Evolutionary conservation across 2,797 vertebrate species (phyloP), one percentile per base, ranked within the genome.

Genomic region (Coccyzus lansbergi): DNA sequence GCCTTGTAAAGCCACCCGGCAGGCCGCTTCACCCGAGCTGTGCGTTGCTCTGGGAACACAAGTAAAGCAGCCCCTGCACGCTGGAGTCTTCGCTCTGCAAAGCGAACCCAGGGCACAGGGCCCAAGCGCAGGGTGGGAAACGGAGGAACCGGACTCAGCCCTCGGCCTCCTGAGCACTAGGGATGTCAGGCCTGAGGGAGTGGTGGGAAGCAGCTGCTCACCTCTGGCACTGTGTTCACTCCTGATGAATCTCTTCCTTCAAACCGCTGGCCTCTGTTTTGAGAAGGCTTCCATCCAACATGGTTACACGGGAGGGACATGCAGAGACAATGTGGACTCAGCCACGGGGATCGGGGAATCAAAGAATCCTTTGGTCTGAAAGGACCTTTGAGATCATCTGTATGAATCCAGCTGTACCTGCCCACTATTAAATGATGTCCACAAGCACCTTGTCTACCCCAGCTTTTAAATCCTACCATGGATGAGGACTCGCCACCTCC

Each of bases 91-190:
- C 8, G 0, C 7, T 4, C 19, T 7, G 25, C 15, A 6, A 13
- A 55, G 2, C 3, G 6, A 4, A 15, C 8, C 2, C 15, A 6
- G 7, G 44, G 36, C n/a, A 6, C 1, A 3, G 29, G 4, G 0
- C 5, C 31, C 3, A 0, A 22, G 20, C 0, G 0, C 4, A 1
- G 34, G 15, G 24, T 2, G 2, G 28, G 36, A 34, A 8, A 10
- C n/a, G 29, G 25, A 26, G 19, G 12, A 38, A 38, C 9, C 12
- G 38, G 38, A 38, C 38, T 38, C 21, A 36, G 21, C 7, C 21
- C 34, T 51, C 5, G 2, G 16, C 4, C 9, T 51, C 13, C 58
- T 15, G 7, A 10, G 16, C 2, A 31, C 33, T 2, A 22, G 29
- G 42, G 26, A 10, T 31, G 7, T 12, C 31, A 69, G n/a, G 31